Evolutionary conservation across 2,113 vertebrate species (phyloP).

Genomic region (Phaethornis superciliosus): DNA sequence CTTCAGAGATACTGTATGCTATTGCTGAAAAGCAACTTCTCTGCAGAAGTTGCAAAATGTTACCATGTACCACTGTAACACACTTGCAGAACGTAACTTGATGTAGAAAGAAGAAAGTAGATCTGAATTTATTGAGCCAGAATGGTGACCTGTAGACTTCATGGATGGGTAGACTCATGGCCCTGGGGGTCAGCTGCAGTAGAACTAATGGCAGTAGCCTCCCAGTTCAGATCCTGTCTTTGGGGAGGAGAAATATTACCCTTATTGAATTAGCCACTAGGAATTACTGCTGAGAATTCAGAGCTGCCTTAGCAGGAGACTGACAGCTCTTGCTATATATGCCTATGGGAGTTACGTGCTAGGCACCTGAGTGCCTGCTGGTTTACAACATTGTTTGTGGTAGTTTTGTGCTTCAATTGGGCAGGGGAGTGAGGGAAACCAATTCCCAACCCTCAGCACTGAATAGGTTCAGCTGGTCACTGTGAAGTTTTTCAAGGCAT

Average conservation of each 20-base stretch:
- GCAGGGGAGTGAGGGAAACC: neutral
- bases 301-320: neutral
- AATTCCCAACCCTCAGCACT: neutral
- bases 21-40: neutral
- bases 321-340: rapidly evolving
- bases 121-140: neutral
- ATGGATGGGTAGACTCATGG: neutral
- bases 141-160: neutral
- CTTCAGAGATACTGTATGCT: neutral
- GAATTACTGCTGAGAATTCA: neutral
- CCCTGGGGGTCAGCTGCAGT: neutral
- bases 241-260: neutral
- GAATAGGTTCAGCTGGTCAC: neutral
- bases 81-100: neutral
- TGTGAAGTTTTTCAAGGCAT: neutral
- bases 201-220: neutral
- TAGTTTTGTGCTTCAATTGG: neutral
- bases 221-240: neutral
- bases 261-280: neutral
- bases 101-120: neutral
- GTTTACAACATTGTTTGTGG: rapidly evolving
- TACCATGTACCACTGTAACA: neutral
- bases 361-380: neutral
- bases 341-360: neutral
- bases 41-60: neutral